Evolutionary conservation across 2,113 vertebrate species (phyloP).

Genomic region (Dolichallabes microphthalmus): DNA sequence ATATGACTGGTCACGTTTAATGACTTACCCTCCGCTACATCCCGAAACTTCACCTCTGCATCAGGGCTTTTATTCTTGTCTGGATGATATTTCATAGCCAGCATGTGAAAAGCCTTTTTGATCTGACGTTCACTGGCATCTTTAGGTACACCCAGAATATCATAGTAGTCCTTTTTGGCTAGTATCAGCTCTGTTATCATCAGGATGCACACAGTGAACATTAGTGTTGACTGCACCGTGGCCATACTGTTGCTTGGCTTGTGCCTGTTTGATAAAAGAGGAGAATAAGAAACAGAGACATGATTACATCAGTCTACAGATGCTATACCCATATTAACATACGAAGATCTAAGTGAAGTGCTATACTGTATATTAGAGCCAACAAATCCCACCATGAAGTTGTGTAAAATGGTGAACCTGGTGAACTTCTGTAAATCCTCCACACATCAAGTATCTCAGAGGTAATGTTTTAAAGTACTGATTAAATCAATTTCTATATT

Average conservation of each 20-base stretch:
- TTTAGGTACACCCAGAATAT: constrained; percentile 90
- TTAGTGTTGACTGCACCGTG: constrained; percentile 80
- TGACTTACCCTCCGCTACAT: constrained; percentile 91
- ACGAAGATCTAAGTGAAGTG: background rate
- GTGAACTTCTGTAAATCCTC: background rate
- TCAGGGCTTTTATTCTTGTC: constrained; percentile 95
- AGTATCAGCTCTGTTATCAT: constrained; percentile 93
- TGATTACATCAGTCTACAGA: background rate
- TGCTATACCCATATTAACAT: background rate
- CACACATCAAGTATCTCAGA: background rate
- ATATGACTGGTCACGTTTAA: background rate
- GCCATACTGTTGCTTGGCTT: constrained; percentile 73
- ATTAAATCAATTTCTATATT: background rate
- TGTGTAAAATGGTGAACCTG: background rate
- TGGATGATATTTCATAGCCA: constrained; percentile 95
- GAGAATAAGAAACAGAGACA: background rate
- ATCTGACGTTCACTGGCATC: constrained; percentile 90
- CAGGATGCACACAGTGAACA: constrained; percentile 86
- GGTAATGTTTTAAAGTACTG: background rate
- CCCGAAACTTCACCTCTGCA: constrained; percentile 90
- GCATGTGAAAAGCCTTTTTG: constrained; percentile 95
- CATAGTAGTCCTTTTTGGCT: constrained; percentile 90
- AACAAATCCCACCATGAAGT: background rate
- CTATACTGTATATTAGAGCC: background rate
- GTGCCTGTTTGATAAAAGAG: constrained; percentile 59